Evolutionary conservation across 2,888 invertebrate genomes (phyloP), one percentile per base, ranked within the genome.

Genomic region (Busseola fusca): DNA sequence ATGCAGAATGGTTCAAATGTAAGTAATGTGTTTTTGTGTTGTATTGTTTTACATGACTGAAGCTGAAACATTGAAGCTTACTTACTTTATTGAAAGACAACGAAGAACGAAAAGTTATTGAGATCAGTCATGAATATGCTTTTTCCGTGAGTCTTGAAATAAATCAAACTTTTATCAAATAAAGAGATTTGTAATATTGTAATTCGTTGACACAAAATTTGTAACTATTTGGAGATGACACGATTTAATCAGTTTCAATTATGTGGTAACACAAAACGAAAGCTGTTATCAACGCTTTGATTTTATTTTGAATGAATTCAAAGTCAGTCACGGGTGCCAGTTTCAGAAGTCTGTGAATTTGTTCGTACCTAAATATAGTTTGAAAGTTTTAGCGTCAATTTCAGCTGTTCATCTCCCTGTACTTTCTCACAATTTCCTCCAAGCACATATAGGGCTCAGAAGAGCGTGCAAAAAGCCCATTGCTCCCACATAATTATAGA

Each of bases 401-500:
- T 50, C 10, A 56, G 18, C 0, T 25, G 25, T 54, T 16, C 27
- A 30, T 18, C 3, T 40, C 30, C 16, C 1, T 0, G 42, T 21
- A 45, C 37, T 40, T 45, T 58, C 27, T 14, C 5, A 27, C 6
- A 56, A 40, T 25, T n/a, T 34, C 25, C 16, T 48, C 4, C 7
- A 45, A 59, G 12, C 14, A 45, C 9, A 56, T 50, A 5, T 50
- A 58, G 76, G 74, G 81, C 83, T 86, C 86, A 73, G 84, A 88
- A 89, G 86, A 89, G 89, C 90, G 89, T 91, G 93, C 91, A 93
- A 91, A 91, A 93, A 92, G 91, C 90, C 88, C 87, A 87, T 88
- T 90, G 91, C 90, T 88, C 90, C 88, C 87, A 87, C 87, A 87
- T 92, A 90, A 95, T 95, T 94, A 94, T 91, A 88, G 88, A 91